A percentile compares a stretch with the other conserved stretches of the same genome.
Conservation (phyloP, 2,888 invertebrate genomes). For the Deilephila elpenor region DNA sequence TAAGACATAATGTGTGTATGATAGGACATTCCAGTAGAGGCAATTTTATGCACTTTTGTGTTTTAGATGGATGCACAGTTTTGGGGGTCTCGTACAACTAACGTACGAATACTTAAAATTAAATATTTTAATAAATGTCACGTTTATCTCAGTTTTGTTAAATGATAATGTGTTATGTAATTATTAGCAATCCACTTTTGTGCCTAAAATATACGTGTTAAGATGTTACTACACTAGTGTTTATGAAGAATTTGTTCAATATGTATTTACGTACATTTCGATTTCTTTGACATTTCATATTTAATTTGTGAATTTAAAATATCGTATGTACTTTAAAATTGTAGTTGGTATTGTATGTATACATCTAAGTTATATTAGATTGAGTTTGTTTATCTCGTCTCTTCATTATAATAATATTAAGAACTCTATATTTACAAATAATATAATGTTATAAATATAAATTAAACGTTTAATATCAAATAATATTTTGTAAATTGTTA, state of each 20-base stretch:
- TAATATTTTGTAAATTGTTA: constrained; percentile 16
- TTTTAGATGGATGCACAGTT: constrained; percentile 31
- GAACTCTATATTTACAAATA: constrained; percentile 85
- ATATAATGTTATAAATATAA: constrained; percentile 85
- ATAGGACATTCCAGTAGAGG: constrained; percentile 77
- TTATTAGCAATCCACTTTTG: constrained; percentile 75
- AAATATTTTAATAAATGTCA: constrained; percentile 22
- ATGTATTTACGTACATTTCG: constrained; percentile 38
- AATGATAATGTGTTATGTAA: constrained; percentile 66
- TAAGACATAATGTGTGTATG: constrained; percentile 57
- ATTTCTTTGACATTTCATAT: constrained; percentile 33
- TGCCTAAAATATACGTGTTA: constrained; percentile 72
- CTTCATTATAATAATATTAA: constrained; percentile 73
- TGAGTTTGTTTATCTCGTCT: constrained; percentile 79
- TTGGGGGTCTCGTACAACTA: constrained; percentile 19
- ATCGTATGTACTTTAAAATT: constrained; percentile 65
- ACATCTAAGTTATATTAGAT: constrained; percentile 72
- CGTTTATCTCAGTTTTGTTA: constrained; percentile 69
- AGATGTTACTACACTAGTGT: constrained; percentile 75
- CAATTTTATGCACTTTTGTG: constrained; percentile 63
- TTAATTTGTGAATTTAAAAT: constrained; percentile 73
- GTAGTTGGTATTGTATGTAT: constrained; percentile 73
- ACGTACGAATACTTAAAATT: constrained; percentile 18
- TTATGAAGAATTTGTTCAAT: constrained; percentile 42
- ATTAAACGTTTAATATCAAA: constrained; percentile 80